Conservation (phyloP, 2,113 vertebrate species). For the Zapornia atra region DNA sequence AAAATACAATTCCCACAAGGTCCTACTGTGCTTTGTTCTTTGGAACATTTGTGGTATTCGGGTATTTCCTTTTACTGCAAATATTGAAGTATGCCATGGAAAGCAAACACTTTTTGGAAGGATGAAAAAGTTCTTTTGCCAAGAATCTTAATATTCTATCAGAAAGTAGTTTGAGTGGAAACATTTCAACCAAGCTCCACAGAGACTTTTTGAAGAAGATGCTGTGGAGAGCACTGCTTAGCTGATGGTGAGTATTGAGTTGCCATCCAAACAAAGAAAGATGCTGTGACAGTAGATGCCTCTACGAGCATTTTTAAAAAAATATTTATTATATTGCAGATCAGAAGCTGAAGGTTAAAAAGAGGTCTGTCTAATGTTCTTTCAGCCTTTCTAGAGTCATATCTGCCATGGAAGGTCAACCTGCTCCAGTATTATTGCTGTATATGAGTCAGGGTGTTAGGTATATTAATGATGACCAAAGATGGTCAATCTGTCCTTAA, state of each 20-base stretch:
- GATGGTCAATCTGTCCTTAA: neutral
- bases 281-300: neutral
- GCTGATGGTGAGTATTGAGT: neutral
- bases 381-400: neutral
- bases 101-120: slow-evolving; percentile 8
- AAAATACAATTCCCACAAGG: neutral
- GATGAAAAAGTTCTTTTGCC: neutral
- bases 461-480: neutral
- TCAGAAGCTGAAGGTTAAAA: neutral
- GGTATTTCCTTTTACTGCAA: neutral
- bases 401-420: neutral
- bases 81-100: neutral
- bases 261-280: neutral
- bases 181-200: neutral
- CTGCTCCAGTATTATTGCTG: neutral
- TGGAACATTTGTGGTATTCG: neutral
- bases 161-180: neutral
- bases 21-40: neutral
- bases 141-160: neutral
- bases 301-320: neutral
- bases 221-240: neutral
- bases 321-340: neutral
- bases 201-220: neutral
- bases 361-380: neutral
- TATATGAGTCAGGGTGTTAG: neutral